Percentiles rank a stretch among this genome's conserved stretches.
phyloP scores from a whole-genome alignment of 2,888 invertebrate species.

The Lysandra bellargus region DNA sequence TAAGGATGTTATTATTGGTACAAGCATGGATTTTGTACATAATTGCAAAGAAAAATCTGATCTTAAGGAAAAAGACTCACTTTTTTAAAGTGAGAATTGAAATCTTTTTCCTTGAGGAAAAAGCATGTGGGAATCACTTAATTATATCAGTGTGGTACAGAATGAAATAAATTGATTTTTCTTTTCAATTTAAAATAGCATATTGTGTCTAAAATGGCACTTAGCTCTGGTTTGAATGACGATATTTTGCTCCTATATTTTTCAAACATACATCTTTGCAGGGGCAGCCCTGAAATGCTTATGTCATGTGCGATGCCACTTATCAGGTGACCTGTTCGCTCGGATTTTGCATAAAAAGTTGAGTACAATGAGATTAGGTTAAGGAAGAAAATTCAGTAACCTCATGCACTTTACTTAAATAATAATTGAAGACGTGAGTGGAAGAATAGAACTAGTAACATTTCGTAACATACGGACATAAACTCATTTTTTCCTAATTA shows the following conservation, averaged over 20 bases:
- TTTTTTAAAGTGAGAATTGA: too few relatives aligned
- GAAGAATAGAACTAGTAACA: too few relatives aligned
- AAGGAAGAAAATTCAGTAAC: not conserved
- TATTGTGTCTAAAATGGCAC: not conserved
- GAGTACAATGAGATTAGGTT: not conserved
- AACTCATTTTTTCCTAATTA: too few relatives aligned
- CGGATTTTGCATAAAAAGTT: slow-evolving; percentile 9
- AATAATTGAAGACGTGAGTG: too few relatives aligned
- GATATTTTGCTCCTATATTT: not conserved
- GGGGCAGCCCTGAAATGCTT: slow-evolving; percentile 16
- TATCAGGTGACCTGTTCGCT: slow-evolving; percentile 16
- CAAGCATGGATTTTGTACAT: too few relatives aligned
- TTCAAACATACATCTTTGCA: not conserved
- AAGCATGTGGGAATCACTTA: too few relatives aligned
- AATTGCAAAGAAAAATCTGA: too few relatives aligned
- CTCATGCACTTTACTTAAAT: not conserved
- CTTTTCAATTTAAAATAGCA: not conserved
- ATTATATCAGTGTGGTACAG: too few relatives aligned
- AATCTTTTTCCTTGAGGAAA: too few relatives aligned
- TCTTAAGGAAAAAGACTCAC: not conserved
- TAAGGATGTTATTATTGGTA: too few relatives aligned
- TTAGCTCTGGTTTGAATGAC: not conserved
- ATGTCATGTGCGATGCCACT: slow-evolving; percentile 13
- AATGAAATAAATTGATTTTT: not conserved
- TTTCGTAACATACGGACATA: too few relatives aligned